Percentiles rank a stretch among this genome's conserved stretches.
Evolutionary conservation across 1,140 invertebrate species (phyloP).

Genomic region (Formica selysi): DNA sequence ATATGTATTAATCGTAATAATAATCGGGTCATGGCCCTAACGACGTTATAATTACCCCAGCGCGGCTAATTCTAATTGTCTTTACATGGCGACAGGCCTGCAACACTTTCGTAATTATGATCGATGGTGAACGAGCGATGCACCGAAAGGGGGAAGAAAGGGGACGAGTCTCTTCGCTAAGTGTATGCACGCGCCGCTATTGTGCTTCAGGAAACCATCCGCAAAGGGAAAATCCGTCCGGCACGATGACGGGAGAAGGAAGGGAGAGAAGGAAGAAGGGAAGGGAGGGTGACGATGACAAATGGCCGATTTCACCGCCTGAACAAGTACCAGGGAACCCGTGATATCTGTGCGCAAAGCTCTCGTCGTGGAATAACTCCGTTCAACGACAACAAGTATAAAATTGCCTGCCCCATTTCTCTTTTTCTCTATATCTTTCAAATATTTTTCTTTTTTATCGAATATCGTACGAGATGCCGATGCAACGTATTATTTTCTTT

Average conservation of each 20-base stretch:
- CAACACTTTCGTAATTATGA: constrained; percentile 73
- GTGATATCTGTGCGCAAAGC: constrained; percentile 37
- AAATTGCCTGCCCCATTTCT: constrained; percentile 14
- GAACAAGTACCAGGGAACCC: constrained; percentile 34
- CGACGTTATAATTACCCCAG: constrained; percentile 61
- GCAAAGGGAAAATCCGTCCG: constrained; percentile 65
- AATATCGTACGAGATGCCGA: no score
- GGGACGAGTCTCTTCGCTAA: constrained; percentile 15
- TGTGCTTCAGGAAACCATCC: constrained; percentile 52
- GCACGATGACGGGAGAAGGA: constrained; percentile 21
- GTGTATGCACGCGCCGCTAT: constrained; percentile 55
- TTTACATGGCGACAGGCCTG: constrained; percentile 54
- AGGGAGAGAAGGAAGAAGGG: neutral
- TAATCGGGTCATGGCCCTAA: constrained; percentile 56
- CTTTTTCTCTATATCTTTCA: neutral
- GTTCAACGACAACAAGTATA: constrained; percentile 33
- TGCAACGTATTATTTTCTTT: no score
- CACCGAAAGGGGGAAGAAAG: neutral
- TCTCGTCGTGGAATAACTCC: constrained; percentile 37
- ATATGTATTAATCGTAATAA: constrained; percentile 58
- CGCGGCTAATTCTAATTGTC: constrained; percentile 71
- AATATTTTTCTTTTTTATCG: neutral
- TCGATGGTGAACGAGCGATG: constrained; percentile 57
- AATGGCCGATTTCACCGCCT: constrained; percentile 65
- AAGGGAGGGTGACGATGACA: constrained; percentile 58